Percentiles rank a stretch among this genome's conserved stretches.
Conservation (phyloP, 2,113 vertebrate species). For the Elephas maximus region DNA sequence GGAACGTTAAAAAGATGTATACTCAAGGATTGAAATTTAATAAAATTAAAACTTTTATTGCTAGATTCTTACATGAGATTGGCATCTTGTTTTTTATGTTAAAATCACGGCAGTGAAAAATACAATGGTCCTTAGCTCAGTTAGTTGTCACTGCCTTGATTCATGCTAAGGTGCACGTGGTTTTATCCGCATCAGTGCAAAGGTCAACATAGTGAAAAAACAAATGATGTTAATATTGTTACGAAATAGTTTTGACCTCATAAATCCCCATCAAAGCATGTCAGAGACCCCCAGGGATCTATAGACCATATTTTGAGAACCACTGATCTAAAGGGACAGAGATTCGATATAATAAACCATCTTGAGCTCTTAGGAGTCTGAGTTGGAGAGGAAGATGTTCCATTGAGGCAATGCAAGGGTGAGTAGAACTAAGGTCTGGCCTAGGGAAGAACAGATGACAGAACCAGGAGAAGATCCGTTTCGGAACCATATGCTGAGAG, state of each 20-base stretch:
- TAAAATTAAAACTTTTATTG: neutral
- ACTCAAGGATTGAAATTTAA: neutral
- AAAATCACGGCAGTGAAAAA: neutral
- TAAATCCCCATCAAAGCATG: neutral
- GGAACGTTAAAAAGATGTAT: neutral
- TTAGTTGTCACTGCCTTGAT: neutral
- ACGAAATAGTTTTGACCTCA: neutral
- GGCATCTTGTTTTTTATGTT: neutral
- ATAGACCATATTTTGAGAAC: neutral
- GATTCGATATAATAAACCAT: too few relatives aligned
- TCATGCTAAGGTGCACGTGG: neutral
- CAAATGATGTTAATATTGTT: neutral
- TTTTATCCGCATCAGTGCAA: neutral
- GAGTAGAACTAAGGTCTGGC: neutral
- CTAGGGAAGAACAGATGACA: neutral
- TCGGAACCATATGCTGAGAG: neutral
- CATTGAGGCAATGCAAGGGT: neutral
- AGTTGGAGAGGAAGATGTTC: neutral
- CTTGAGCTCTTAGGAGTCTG: neutral
- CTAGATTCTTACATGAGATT: neutral
- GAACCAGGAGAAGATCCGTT: neutral
- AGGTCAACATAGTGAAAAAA: neutral
- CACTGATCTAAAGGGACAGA: neutral
- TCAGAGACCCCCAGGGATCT: neutral
- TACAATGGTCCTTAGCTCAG: neutral